Conservation (phyloP, 2,113 vertebrate species). For the Gallinago paraguaiae region DNA sequence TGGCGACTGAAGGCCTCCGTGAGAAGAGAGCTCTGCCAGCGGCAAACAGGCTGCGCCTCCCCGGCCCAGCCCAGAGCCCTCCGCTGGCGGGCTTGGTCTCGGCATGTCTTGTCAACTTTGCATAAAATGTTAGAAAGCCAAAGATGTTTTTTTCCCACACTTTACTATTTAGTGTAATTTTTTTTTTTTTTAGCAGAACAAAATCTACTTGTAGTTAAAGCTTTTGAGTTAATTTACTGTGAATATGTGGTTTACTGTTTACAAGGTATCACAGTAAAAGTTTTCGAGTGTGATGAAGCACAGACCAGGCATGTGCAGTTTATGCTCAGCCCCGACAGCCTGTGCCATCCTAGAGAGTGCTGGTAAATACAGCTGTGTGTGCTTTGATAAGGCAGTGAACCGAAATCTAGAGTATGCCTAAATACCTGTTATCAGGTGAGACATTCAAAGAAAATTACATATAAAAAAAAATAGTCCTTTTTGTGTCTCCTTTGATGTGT, state of each 20-base stretch:
- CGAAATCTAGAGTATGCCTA: neutral
- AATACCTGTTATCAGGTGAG: neutral
- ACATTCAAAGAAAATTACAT: neutral
- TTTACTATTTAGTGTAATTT: fast-evolving
- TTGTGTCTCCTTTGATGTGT: neutral
- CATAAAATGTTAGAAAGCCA: neutral
- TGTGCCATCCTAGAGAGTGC: neutral
- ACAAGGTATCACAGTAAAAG: neutral
- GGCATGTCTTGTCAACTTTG: neutral
- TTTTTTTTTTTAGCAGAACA: neutral
- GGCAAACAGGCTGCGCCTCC: neutral
- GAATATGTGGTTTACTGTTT: neutral
- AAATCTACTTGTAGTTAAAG: neutral
- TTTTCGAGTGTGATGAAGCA: neutral
- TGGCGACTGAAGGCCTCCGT: fast-evolving
- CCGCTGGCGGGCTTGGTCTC: neutral
- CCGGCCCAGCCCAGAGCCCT: neutral
- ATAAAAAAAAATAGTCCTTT: fast-evolving
- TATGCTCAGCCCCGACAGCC: neutral
- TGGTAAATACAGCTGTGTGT: neutral
- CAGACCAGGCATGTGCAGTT: neutral
- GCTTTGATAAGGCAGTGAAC: neutral
- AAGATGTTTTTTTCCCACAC: neutral
- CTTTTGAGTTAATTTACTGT: neutral
- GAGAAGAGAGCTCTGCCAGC: neutral